These are phyloP conservation scores for Pungitius pungitius DNA, from an alignment of 2,113 vertebrate species.

Conservation along the genomic window DNA sequence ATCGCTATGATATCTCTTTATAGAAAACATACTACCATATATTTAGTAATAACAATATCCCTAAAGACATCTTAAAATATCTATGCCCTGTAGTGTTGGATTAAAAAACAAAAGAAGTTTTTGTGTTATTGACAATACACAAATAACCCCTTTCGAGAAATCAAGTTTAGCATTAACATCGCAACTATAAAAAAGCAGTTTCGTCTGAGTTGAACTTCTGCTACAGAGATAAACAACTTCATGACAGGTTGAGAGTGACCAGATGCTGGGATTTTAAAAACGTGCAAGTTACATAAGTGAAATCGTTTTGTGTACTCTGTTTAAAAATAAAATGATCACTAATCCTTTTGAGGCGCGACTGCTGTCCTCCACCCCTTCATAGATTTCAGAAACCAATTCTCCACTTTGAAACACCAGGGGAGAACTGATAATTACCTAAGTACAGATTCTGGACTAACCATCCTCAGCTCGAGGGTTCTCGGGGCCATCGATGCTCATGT, in stretches of 20 bases:
- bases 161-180: background rate
- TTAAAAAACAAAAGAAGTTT: background rate
- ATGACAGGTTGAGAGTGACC: background rate
- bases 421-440: constrained; percentile 82
- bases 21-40: background rate
- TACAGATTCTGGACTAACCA: constrained; percentile 78
- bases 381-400: constrained; percentile 78
- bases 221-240: background rate
- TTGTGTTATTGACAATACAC: background rate
- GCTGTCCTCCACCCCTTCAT: constrained; percentile 42
- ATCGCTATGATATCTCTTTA: background rate
- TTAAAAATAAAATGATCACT: constrained; percentile 12
- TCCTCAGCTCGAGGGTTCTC: constrained; percentile 78
- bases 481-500: constrained; percentile 67
- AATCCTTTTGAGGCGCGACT: background rate
- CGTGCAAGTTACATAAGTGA: background rate
- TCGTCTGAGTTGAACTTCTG: background rate
- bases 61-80: background rate
- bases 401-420: constrained; percentile 77
- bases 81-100: background rate
- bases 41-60: background rate
- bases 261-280: constrained; percentile 1
- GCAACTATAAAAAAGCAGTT: background rate
- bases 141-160: background rate
- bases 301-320: constrained; percentile 9